phyloP scores from a whole-genome alignment of 1,140 invertebrate species.

The Cryptotermes secundus region DNA sequence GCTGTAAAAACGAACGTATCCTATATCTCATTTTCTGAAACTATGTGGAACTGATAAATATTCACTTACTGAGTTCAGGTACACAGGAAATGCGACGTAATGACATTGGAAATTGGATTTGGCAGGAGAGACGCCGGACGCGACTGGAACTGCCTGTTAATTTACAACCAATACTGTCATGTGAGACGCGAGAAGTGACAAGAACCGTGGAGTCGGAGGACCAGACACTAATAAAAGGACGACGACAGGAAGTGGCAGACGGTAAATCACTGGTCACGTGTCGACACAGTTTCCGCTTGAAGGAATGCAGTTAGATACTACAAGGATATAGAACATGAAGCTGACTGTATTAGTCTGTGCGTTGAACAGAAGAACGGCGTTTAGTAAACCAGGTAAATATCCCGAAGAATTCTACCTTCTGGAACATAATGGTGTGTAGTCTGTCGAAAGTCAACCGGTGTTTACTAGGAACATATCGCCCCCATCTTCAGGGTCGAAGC shows the following conservation, averaged over 20 bases:
- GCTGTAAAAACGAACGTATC: not conserved
- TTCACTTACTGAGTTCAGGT: not conserved
- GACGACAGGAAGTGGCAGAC: not conserved
- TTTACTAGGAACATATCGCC: no score
- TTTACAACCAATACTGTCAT: not conserved
- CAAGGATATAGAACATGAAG: no score
- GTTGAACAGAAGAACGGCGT: no score
- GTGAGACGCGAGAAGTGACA: not conserved
- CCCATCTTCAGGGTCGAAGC: no score
- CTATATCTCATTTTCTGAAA: not conserved
- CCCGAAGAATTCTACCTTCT: no score
- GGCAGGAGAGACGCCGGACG: not conserved
- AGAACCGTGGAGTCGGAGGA: not conserved
- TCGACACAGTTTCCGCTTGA: no score
- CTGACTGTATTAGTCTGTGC: no score
- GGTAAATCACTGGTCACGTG: not conserved
- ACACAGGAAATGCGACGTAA: not conserved
- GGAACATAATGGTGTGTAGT: no score
- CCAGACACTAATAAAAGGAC: no score
- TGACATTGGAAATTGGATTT: not conserved
- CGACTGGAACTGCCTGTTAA: not conserved
- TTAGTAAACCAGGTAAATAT: no score
- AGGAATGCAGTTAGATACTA: no score
- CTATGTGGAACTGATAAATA: not conserved
- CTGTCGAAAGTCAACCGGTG: no score